phyloP scores from a whole-genome alignment of 2,113 vertebrate genomes.

The Lampris megalopsis region DNA sequence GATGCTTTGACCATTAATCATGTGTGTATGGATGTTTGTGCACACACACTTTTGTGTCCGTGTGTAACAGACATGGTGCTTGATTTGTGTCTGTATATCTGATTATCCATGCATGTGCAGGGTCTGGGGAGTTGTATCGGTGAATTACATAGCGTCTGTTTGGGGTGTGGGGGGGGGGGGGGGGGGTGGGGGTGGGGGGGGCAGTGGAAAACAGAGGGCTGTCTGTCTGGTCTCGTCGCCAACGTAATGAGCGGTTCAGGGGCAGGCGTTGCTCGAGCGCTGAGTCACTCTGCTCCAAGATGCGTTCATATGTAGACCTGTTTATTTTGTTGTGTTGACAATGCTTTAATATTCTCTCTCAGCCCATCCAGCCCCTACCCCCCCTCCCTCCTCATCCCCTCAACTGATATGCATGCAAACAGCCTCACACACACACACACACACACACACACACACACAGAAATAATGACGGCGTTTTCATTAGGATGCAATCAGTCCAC shows the following conservation, averaged over 20 bases:
- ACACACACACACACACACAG: constrained; percentile 7
- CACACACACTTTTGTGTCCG: not conserved
- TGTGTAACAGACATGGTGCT: not conserved
- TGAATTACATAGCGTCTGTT: constrained; percentile 39
- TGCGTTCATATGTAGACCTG: constrained; percentile 33
- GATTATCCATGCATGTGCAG: not conserved
- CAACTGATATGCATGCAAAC: constrained; percentile 12
- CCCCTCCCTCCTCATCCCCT: constrained; percentile 2
- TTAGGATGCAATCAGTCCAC: constrained; percentile 33
- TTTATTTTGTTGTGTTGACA: constrained; percentile 39
- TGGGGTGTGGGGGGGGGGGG: not conserved
- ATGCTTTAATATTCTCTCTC: constrained; percentile 34
- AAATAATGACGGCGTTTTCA: constrained; percentile 9
- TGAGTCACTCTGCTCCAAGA: constrained; percentile 48
- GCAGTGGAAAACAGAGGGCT: constrained; percentile 50
- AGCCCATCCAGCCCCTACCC: constrained; percentile 1
- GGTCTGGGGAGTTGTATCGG: constrained; percentile 41
- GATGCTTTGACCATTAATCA: not conserved
- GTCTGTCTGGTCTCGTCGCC: constrained; percentile 54
- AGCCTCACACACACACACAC: not conserved
- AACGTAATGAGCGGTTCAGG: constrained; percentile 60
- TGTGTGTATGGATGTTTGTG: not conserved
- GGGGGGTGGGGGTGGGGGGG: not conserved
- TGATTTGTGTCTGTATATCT: not conserved
- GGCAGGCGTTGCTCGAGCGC: constrained; percentile 59